phyloP scores from a whole-genome alignment of 2,797 vertebrate genomes.

The Macropus fuliginosus region DNA sequence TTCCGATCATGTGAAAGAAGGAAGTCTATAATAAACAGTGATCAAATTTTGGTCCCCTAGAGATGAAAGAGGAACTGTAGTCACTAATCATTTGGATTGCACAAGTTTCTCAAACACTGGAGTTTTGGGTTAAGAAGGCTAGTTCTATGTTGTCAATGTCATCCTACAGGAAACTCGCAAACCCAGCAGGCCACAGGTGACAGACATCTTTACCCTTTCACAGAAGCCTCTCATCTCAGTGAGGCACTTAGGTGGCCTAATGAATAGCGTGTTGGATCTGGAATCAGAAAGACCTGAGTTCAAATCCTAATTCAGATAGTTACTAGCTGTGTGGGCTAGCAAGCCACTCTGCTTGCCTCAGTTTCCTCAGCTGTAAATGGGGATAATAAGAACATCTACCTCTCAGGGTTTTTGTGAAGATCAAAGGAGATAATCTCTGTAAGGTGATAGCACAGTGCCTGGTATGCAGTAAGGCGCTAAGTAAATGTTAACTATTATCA shows the following conservation, averaged over 20 bases:
- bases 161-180: background rate
- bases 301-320: background rate
- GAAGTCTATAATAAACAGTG: background rate
- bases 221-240: background rate
- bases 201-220: background rate
- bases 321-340: background rate
- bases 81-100: background rate
- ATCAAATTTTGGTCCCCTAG: background rate
- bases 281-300: background rate
- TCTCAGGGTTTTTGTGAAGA: background rate
- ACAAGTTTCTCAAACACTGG: background rate
- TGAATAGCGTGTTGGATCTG: background rate
- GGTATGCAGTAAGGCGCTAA: background rate
- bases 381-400: background rate
- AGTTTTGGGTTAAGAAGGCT: background rate
- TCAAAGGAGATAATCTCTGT: background rate
- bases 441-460: background rate
- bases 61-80: background rate
- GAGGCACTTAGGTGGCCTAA: background rate
- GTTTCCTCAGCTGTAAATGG: background rate
- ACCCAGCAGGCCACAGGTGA: background rate
- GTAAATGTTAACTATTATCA: background rate
- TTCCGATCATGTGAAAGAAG: background rate
- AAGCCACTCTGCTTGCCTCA: background rate
- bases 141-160: background rate